phyloP scores from a whole-genome alignment of 2,797 vertebrate species.

The Peromyscus nudipes region DNA sequence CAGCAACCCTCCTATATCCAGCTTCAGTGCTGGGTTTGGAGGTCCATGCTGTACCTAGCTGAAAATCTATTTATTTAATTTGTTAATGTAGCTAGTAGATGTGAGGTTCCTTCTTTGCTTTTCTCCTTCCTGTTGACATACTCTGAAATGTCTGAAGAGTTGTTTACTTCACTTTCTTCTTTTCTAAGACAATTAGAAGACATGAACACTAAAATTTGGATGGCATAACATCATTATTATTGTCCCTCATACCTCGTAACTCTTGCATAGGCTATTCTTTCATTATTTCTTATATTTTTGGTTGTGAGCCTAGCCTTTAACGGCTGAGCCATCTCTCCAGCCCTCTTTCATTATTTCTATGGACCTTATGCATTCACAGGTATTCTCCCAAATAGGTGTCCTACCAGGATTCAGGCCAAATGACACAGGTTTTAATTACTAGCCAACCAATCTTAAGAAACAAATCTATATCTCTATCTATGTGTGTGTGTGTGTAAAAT shows the following conservation, averaged over 20 bases:
- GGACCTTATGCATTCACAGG: background rate
- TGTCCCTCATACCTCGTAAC: background rate
- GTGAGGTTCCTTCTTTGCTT: background rate
- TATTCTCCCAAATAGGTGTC: conserved; percentile 16
- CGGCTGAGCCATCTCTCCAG: too few relatives aligned
- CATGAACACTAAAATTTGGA: conserved; percentile 1
- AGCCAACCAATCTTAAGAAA: background rate
- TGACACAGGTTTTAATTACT: conserved; percentile 34
- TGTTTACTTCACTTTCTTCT: background rate
- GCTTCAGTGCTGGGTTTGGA: background rate
- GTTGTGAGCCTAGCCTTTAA: too few relatives aligned
- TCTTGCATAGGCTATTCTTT: conserved; percentile 3
- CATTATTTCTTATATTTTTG: too few relatives aligned
- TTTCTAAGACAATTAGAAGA: background rate
- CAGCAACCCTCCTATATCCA: background rate
- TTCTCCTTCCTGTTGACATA: conserved; percentile 25
- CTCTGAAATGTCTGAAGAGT: background rate
- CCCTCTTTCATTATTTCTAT: conserved; percentile 14
- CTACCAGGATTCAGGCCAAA: background rate
- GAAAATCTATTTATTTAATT: background rate
- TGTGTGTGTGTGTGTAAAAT: background rate
- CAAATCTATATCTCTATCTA: too few relatives aligned
- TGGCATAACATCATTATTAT: background rate
- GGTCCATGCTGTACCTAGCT: background rate
- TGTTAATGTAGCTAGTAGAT: background rate